Evolutionary conservation across 2,797 vertebrate genomes (phyloP), one percentile per base, ranked within the genome.

Genomic region (Buceros bicornis): DNA sequence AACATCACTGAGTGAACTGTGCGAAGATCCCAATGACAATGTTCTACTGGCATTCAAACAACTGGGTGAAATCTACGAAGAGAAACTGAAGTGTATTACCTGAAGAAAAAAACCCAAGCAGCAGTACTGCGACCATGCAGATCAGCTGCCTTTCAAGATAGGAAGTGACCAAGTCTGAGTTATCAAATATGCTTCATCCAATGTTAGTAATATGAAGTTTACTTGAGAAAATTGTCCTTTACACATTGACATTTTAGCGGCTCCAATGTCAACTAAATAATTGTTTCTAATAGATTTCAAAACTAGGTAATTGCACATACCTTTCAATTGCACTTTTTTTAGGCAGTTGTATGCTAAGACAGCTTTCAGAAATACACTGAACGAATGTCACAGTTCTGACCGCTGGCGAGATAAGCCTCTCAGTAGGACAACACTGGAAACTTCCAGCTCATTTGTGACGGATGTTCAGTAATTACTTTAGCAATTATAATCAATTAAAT

Each of bases 41-140:
- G 86, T 94, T 87, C 69, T 96, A 21, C 57, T 82, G 48, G 89
- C 89, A 66, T 96, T 95, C 82, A 61, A 96, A 74, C 89, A 97
- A 79, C 47, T 95, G 50, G 37, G 31, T 4, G 1, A 48, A 47
- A 77, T 11, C n/a, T 95, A 90, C 8, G 7, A 31, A 35, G 8
- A 40, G 9, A 97, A 96, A 83, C 37, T 94, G 45, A 12, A 87
- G 0, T 5, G 2, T 25, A 5, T 11, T 31, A 69, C 0, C 21
- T 72, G 28, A 77, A 74, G 56, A 42, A 47, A 62, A 15, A 7
- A 1, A 25, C 37, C 29, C 29, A 8, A 56, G 18, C 16, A 69
- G 16, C 31, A 58, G 9, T 19, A 78, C 15, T 35, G 51, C 42
- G 26, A 31, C 17, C 6, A 43, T 11, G 43, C 1, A 25, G 8